These are phyloP conservation scores for Drosophila mimica DNA, from an alignment of 2,888 invertebrate genomes.

Conservation along the genomic window DNA sequence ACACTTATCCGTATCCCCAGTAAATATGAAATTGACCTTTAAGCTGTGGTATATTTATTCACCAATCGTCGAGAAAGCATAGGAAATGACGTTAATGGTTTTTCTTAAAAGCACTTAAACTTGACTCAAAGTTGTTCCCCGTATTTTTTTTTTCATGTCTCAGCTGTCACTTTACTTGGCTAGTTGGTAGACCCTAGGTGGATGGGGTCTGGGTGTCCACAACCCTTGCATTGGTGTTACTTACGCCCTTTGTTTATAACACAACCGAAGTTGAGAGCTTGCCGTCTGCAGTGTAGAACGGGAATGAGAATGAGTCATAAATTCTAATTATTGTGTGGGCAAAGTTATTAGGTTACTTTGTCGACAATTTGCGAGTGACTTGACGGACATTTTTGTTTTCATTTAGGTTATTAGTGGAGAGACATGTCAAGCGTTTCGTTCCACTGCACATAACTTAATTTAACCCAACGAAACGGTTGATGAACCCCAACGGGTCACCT, in stretches of 20 bases:
- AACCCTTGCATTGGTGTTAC: conserved; percentile 64
- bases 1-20: conserved; percentile 21
- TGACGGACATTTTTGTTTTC: conserved; percentile 70
- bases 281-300: neutral
- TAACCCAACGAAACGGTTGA: conserved; percentile 45
- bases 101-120: conserved; percentile 79
- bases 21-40: conserved; percentile 29
- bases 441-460: conserved; percentile 64
- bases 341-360: conserved; percentile 76
- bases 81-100: conserved; percentile 78
- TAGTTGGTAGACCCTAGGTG: conserved; percentile 14
- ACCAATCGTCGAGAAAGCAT: conserved; percentile 35
- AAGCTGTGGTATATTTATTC: conserved; percentile 1
- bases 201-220: conserved; percentile 4
- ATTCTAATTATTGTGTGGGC: conserved; percentile 75
- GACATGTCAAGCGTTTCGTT: conserved; percentile 63
- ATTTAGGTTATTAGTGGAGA: conserved; percentile 52
- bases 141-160: conserved; percentile 1
- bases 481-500: conserved; percentile 55
- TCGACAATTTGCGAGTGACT: conserved; percentile 57
- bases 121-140: conserved; percentile 61
- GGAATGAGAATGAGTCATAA: conserved; percentile 68
- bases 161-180: conserved; percentile 34
- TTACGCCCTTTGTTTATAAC: conserved; percentile 70
- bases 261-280: conserved; percentile 9